phyloP scores from a whole-genome alignment of 2,797 vertebrate species.

The Spinus olivaceus region DNA sequence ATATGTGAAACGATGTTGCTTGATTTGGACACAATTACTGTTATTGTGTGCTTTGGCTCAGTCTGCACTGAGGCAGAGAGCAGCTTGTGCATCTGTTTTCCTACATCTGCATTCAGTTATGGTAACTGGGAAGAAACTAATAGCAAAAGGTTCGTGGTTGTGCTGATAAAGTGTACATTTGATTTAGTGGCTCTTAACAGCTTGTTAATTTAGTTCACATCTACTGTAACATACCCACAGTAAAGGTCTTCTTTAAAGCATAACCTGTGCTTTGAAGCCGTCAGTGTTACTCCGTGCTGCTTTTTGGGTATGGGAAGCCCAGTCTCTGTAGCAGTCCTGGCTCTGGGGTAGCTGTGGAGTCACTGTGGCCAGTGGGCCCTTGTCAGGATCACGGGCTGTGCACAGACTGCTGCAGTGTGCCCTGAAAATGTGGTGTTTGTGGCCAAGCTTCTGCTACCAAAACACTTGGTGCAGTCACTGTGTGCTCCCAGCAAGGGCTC shows the following conservation, averaged over 20 bases:
- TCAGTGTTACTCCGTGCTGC: fast-evolving
- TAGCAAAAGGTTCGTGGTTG: neutral
- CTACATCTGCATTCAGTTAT: neutral
- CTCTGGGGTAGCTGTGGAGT: neutral
- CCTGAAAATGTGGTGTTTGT: neutral
- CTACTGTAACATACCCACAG: neutral
- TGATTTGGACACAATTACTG: conserved; percentile 38
- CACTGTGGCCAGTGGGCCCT: fast-evolving
- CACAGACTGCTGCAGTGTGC: fast-evolving
- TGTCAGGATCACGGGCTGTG: fast-evolving
- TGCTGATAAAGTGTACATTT: neutral
- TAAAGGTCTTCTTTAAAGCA: neutral
- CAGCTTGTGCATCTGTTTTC: neutral
- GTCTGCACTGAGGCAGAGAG: neutral
- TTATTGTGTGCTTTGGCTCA: neutral
- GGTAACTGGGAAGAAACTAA: neutral
- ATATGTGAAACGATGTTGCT: fast-evolving
- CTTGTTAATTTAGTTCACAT: neutral
- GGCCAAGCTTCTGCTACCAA: neutral
- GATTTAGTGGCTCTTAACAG: neutral
- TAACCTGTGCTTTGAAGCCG: neutral
- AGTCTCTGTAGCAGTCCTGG: neutral
- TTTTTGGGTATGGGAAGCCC: neutral
- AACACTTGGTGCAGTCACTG: neutral
- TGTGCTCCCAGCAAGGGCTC: neutral